Evolutionary conservation across 2,797 vertebrate species (phyloP), one percentile per base, ranked within the genome.

Genomic region (Clarias fuscus): DNA sequence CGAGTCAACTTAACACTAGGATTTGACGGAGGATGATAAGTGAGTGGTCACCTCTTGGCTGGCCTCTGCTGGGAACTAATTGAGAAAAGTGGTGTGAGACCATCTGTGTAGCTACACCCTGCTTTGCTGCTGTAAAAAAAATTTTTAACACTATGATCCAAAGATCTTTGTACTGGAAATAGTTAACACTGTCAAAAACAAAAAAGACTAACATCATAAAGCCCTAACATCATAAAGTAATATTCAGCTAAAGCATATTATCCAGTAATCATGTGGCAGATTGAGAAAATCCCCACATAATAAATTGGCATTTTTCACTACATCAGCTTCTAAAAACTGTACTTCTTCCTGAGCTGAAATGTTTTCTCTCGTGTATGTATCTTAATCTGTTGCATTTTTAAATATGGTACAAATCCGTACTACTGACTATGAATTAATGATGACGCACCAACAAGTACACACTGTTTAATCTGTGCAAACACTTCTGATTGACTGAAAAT

Each of bases 61-160:
- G 83, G 67, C 87, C 86, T 91, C 86, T 84, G 86, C 65, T 73
- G 67, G 65, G 33, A 87, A 86, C 82, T 88, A 89, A 86, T 90
- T 81, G 85, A 88, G 84, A 64, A 85, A 88, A 90, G 56, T 87
- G 85, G 88, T 87, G 81, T 79, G 78, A 62, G 75, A 90, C 86
- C 87, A 90, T 92, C 90, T 91, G 90, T 87, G 85, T 88, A 65
- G 88, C 90, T 89, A 87, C 88, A 88, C 62, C 62, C 81, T 37
- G 33, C 30, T 3, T 73, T 4, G 53, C 82, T 80, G 59, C 59
- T 14, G 33, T 58, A 87, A 61, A 59, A 59, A 58, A 56, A 62
- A 82, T 59, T 3, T 27, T 53, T 76, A 71, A 70, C 58, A 20
- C 27, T 14, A 17, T 22, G 22, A 64, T 27, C 43, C 67, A 72